These are phyloP conservation scores for Neosilurus mollespiculum DNA, from an alignment of 2,797 vertebrate genomes.

Conservation along the genomic window DNA sequence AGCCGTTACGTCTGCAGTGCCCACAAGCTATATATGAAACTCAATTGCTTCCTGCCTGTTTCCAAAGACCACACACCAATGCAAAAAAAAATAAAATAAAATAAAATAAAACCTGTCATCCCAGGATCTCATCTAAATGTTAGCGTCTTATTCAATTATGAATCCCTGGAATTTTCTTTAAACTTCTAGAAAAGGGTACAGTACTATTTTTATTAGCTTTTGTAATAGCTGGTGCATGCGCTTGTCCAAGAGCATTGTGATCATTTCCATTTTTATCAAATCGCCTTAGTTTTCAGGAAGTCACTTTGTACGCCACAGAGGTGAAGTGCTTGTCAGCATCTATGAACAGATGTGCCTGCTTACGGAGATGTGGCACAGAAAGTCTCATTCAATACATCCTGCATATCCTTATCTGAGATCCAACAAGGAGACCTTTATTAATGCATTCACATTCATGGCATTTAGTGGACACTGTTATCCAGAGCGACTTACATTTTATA, in stretches of 20 bases:
- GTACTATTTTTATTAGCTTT: conserved; percentile 60
- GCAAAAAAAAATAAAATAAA: conserved; percentile 49
- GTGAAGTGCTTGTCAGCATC: conserved; percentile 29
- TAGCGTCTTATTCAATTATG: conserved; percentile 88
- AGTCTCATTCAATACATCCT: conserved; percentile 23
- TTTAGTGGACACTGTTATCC: too few relatives aligned
- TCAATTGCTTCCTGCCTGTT: conserved; percentile 79
- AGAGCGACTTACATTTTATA: too few relatives aligned
- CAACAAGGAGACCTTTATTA: background rate
- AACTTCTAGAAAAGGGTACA: conserved; percentile 64
- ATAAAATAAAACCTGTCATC: conserved; percentile 65
- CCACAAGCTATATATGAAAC: conserved; percentile 79
- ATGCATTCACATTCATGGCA: too few relatives aligned
- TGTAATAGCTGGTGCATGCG: conserved; percentile 47
- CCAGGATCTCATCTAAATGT: conserved; percentile 78
- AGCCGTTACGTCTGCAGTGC: conserved; percentile 76
- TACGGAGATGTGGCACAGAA: conserved; percentile 34
- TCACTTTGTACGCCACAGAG: conserved; percentile 26
- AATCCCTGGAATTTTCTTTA: conserved; percentile 74
- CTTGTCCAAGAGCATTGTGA: conserved; percentile 57
- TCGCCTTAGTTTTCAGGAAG: conserved; percentile 54
- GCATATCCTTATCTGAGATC: conserved; percentile 16
- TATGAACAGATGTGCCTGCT: conserved; percentile 31
- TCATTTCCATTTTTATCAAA: conserved; percentile 60
- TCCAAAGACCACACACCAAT: conserved; percentile 70